Evolutionary conservation across 2,113 vertebrate genomes (phyloP).

Genomic region (Eublepharis macularius): DNA sequence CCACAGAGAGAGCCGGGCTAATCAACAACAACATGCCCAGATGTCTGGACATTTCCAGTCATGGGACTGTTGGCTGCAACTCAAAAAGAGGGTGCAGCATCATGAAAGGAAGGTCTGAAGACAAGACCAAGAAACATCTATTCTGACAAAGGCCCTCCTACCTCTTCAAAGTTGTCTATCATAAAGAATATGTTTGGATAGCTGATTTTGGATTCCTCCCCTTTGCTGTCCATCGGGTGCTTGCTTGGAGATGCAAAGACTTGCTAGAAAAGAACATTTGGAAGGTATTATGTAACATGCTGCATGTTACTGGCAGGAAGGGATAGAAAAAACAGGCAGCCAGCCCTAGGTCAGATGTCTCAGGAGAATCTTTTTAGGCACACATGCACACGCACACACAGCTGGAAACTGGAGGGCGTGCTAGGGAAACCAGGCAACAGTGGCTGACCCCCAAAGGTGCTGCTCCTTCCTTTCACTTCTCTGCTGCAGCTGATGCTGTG

Average conservation of each 20-base stretch:
- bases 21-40: not conserved
- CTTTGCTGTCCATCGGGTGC: constrained; percentile 98
- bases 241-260: constrained; percentile 98
- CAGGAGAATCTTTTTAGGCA: no score
- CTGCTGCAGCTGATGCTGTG: no score
- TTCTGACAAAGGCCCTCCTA: constrained; percentile 61
- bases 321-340: not conserved
- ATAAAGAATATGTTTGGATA: constrained; percentile 99
- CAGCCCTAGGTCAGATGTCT: not conserved
- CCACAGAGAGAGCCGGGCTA: not conserved
- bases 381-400: no score
- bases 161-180: constrained; percentile 99
- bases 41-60: not conserved
- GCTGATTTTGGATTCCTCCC: constrained; percentile 98
- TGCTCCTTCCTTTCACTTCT: no score
- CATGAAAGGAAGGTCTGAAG: not conserved
- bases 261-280: constrained; percentile 78
- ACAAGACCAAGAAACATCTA: not conserved
- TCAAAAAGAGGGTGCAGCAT: not conserved
- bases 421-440: not conserved
- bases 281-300: fast-evolving
- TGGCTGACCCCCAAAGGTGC: no score
- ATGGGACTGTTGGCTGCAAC: not conserved
- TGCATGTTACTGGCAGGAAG: not conserved
- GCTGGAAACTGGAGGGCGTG: no score